Evolutionary conservation across 2,888 invertebrate genomes (phyloP), one percentile per base, ranked within the genome.

Genomic region (Ernsta delagoae): DNA sequence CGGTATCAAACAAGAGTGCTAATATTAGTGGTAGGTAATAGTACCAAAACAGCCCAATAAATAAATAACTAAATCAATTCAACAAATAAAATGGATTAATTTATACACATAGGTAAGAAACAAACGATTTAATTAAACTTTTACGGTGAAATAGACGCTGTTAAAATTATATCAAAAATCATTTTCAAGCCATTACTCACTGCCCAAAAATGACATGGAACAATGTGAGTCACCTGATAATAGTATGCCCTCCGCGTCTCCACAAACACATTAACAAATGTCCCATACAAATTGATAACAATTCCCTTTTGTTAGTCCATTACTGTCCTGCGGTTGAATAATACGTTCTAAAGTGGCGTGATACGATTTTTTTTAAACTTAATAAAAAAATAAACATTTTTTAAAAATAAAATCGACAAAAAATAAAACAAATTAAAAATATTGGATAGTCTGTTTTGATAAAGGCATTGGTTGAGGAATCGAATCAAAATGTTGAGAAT

Each of bases 221-320:
- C 69, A 71, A 67, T 61, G 56, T 68, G 69, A 69, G 59, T 63
- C 69, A 63, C 77, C 77, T 79, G 92, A 92, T 92, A 92, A 91
- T 90, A 84, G 82, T 81, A 92, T 92, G 84, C 92, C 79, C 78
- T 75, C 74, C 77, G 82, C 89, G 89, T 91, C 79, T 85, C 75
- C 75, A 73, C 80, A 73, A 75, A 77, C 79, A 77, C 83, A 90
- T 88, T 89, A 89, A 84, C 87, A 79, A 83, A 84, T 83, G 85
- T 85, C 83, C 91, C 89, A 88, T 90, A 90, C 90, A 79, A 85
- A 88, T 84, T 88, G 92, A 92, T 92, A 92, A 91, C 83, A 86
- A 89, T 86, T 83, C 87, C 88, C 84, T 87, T 87, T 85, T 85
- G 89, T 90, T 88, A 91, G 92, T 92, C 73, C 79, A 76, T 80